phyloP scores from a whole-genome alignment of 2,113 vertebrate genomes.

The Mus pahari region DNA sequence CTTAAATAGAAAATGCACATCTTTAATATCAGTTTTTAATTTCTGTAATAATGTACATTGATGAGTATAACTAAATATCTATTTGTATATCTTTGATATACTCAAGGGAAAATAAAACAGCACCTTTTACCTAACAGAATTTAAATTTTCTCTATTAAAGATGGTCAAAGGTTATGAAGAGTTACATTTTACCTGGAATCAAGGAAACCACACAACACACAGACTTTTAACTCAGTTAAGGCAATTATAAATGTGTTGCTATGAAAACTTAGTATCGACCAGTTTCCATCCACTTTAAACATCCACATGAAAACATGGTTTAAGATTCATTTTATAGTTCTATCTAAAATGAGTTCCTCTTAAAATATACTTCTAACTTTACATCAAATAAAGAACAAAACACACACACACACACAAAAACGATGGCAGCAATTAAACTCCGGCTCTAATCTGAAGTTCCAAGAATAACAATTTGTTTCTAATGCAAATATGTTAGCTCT shows the following conservation, averaged over 20 bases:
- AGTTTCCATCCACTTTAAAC: conserved; percentile 17
- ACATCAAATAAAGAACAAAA: conserved; percentile 46
- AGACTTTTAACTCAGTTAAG: neutral
- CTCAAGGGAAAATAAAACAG: neutral
- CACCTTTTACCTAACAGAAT: conserved; percentile 1
- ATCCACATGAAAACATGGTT: neutral
- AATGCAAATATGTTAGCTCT: conserved; percentile 1
- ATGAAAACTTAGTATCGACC: conserved; percentile 43
- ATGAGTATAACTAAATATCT: neutral
- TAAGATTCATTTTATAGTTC: conserved; percentile 12
- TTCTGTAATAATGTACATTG: neutral
- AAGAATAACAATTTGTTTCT: conserved; percentile 61
- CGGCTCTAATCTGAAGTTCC: conserved; percentile 28
- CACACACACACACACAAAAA: neutral
- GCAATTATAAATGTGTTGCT: conserved; percentile 27
- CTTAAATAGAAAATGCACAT: neutral
- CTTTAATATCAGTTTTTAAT: conserved; percentile 42
- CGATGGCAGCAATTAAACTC: neutral
- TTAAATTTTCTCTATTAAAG: conserved; percentile 33
- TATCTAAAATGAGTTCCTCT: conserved; percentile 33
- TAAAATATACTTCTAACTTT: conserved; percentile 54
- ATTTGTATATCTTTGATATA: neutral
- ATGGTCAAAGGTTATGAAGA: conserved; percentile 6
- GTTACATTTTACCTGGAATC: neutral
- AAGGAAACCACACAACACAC: neutral